Conservation (phyloP, 2,888 invertebrate genomes). For the Hymenopus coronatus region DNA sequence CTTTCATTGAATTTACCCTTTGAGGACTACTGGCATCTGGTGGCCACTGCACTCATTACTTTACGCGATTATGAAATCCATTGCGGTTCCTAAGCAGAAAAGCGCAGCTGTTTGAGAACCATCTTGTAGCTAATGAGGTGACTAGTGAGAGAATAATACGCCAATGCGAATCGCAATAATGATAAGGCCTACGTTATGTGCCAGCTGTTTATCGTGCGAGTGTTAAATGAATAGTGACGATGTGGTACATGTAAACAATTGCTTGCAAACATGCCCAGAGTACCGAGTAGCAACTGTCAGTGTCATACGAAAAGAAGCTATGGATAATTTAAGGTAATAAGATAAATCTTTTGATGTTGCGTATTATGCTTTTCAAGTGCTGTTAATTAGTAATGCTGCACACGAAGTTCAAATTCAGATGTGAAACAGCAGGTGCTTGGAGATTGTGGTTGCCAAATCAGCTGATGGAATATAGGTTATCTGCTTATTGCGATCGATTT, state of each 20-base stretch:
- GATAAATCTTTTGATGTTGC: not conserved
- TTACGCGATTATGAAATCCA: not conserved
- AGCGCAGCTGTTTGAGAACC: not conserved
- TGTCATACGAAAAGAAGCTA: not conserved
- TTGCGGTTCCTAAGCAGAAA: not conserved
- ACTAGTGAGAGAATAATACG: not conserved
- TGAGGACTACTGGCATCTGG: not conserved
- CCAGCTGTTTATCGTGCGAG: not conserved
- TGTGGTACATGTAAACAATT: not conserved
- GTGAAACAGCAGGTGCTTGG: not conserved
- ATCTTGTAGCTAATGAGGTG: not conserved
- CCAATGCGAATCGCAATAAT: not conserved
- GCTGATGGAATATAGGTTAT: not conserved
- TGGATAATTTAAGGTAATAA: conserved; percentile 9
- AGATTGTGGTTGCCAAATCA: not conserved
- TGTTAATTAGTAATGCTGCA: too few species aligned
- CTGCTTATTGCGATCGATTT: not conserved
- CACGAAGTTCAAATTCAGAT: not conserved
- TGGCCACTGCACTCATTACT: not conserved
- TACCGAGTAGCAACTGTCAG: not conserved
- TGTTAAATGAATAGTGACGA: not conserved
- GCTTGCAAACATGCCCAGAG: not conserved
- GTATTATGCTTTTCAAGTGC: too few species aligned
- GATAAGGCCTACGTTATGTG: not conserved
- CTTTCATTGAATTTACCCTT: not conserved